A percentile compares a stretch with the other conserved stretches of the same genome.
Conservation (phyloP, 2,888 invertebrate genomes). For the Romanomermis culicivorax region DNA sequence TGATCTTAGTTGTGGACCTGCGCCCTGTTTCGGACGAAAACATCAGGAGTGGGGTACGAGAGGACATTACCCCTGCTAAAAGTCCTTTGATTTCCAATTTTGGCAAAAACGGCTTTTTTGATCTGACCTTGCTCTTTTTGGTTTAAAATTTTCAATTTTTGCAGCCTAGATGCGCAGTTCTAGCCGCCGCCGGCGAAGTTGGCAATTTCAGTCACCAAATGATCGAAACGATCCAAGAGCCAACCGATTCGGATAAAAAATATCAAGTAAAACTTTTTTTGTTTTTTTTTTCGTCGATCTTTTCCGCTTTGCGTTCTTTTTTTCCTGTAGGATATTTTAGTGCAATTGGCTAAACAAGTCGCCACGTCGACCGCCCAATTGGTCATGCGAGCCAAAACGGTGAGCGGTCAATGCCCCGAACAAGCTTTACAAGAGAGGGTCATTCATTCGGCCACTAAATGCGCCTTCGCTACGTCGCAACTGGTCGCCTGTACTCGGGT, state of each 20-base stretch:
- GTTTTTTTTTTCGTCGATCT: not conserved
- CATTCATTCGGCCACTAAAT: conserved; percentile 84
- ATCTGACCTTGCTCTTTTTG: not conserved
- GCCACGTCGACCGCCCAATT: conserved; percentile 91
- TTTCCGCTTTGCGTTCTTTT: not conserved
- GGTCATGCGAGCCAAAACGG: conserved; percentile 83
- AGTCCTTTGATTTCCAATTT: not conserved
- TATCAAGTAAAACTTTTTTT: not conserved
- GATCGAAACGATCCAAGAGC: conserved; percentile 72
- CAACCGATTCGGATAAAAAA: conserved; percentile 38
- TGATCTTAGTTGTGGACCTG: not conserved
- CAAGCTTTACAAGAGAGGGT: conserved; percentile 59
- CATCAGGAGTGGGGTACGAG: too few relatives aligned
- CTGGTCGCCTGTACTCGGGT: conserved; percentile 86
- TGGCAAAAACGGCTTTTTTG: too few relatives aligned
- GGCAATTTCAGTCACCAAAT: conserved; percentile 90
- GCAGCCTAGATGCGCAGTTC: conserved; percentile 65
- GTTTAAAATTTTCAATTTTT: conserved; percentile 9
- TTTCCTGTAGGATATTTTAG: conserved; percentile 49
- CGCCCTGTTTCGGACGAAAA: not conserved
- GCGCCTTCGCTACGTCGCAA: conserved; percentile 88
- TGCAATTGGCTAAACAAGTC: conserved; percentile 82
- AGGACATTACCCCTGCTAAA: too few relatives aligned
- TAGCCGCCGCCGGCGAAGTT: conserved; percentile 82
- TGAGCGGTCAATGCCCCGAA: conserved; percentile 62